Percentiles rank a stretch among this genome's conserved stretches.
These are phyloP conservation scores for Enteromius anoplus DNA, from an alignment of 2,797 vertebrate genomes.

Conservation along the genomic window DNA sequence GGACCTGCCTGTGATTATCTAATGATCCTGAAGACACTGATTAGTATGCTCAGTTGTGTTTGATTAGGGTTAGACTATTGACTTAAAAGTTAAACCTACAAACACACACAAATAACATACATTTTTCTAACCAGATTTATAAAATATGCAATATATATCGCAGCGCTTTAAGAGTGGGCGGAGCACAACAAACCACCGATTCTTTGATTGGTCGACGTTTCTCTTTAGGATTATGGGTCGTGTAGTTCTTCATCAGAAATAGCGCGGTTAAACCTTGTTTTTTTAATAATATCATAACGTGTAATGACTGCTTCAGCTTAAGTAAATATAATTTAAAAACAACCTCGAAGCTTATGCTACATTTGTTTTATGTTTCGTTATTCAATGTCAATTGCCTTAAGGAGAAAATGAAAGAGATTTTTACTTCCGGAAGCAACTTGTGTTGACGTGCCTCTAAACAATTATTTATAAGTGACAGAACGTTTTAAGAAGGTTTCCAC, in stretches of 20 bases:
- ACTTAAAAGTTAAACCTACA: too few species aligned
- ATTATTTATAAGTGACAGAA: not conserved
- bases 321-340: not conserved
- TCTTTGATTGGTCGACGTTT: not conserved
- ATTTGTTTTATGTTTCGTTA: not conserved
- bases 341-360: too few species aligned
- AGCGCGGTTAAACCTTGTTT: not conserved
- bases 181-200: too few species aligned
- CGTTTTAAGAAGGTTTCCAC: not conserved
- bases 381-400: not conserved
- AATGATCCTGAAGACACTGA: too few species aligned
- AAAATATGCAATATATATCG: not conserved
- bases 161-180: slow-evolving; percentile 11
- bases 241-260: not conserved
- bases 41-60: too few species aligned
- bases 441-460: not conserved
- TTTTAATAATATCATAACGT: not conserved
- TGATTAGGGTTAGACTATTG: too few species aligned
- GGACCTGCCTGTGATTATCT: too few species aligned
- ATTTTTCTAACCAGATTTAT: not conserved
- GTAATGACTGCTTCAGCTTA: not conserved
- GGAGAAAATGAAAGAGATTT: not conserved
- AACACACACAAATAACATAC: too few species aligned
- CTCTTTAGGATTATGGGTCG: not conserved
- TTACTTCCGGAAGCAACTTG: not conserved